phyloP scores from a whole-genome alignment of 2,888 invertebrate species.

The Diarsia dahlii region DNA sequence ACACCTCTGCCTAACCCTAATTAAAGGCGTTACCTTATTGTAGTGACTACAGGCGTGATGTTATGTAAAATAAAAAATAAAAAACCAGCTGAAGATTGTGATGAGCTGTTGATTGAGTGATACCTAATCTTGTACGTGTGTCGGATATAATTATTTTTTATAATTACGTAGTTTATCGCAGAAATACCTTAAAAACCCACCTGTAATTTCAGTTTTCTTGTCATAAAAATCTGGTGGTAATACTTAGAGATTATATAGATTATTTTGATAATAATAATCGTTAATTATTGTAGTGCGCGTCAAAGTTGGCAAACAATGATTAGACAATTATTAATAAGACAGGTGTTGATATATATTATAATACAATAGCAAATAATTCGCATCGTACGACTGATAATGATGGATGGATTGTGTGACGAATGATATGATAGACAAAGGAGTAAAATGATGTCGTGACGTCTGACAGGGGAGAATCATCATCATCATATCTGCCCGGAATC shows the following conservation, averaged over 20 bases:
- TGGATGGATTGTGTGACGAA: neutral
- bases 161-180: constrained; percentile 1
- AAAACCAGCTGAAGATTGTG: too few relatives aligned
- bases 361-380: constrained; percentile 2
- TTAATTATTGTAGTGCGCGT: constrained; percentile 11
- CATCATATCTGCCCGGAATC: too few relatives aligned
- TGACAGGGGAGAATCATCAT: too few relatives aligned
- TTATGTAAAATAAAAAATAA: too few relatives aligned
- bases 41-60: too few relatives aligned
- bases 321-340: neutral
- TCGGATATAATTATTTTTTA: neutral
- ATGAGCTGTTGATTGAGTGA: constrained; percentile 1
- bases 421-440: too few relatives aligned
- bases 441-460: too few relatives aligned
- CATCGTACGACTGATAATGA: neutral
- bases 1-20: too few relatives aligned
- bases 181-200: neutral
- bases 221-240: constrained; percentile 17
- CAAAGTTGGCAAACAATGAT: constrained; percentile 36
- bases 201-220: neutral
- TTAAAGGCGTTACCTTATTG: too few relatives aligned
- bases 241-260: constrained; percentile 21
- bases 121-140: constrained; percentile 5
- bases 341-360: constrained; percentile 8
- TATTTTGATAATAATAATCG: constrained; percentile 1